Percentiles rank a stretch among this genome's conserved stretches.
Evolutionary conservation across 2,797 vertebrate species (phyloP).

Genomic region (Mus caroli): DNA sequence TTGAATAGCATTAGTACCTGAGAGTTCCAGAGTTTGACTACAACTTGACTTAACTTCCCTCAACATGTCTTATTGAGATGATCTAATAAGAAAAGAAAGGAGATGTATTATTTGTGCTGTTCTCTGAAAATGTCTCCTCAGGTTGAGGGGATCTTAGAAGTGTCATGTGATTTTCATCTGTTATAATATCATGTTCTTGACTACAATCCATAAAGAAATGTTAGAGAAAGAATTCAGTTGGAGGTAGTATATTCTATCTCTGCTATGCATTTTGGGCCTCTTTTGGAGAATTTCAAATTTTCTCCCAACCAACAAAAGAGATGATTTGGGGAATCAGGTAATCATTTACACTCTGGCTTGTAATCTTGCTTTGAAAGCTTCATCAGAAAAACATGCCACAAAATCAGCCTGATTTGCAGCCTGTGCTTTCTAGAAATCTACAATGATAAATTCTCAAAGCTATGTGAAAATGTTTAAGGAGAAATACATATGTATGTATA

Average conservation of each 20-base stretch:
- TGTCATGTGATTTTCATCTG: neutral
- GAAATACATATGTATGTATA: constrained; percentile 8
- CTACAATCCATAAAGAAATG: neutral
- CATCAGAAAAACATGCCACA: constrained; percentile 57
- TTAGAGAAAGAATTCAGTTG: neutral
- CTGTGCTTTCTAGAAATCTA: constrained; percentile 49
- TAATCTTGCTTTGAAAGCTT: constrained; percentile 65
- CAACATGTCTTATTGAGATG: neutral
- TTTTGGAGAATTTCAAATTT: constrained; percentile 26
- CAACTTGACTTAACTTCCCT: neutral
- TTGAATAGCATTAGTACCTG: neutral
- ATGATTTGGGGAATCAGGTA: neutral
- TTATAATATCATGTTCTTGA: neutral
- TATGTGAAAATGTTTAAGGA: constrained; percentile 36
- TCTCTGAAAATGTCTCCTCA: neutral
- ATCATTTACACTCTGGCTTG: neutral
- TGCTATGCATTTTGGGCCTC: neutral
- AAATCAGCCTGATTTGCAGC: constrained; percentile 38
- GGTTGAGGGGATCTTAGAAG: neutral
- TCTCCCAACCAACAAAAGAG: neutral
- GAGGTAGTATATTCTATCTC: neutral
- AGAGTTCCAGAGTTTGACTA: neutral
- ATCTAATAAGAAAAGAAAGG: neutral
- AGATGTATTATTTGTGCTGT: neutral
- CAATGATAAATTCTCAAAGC: constrained; percentile 37